Evolutionary conservation across 2,113 vertebrate genomes (phyloP).

Genomic region (Bufo gargarizans): DNA sequence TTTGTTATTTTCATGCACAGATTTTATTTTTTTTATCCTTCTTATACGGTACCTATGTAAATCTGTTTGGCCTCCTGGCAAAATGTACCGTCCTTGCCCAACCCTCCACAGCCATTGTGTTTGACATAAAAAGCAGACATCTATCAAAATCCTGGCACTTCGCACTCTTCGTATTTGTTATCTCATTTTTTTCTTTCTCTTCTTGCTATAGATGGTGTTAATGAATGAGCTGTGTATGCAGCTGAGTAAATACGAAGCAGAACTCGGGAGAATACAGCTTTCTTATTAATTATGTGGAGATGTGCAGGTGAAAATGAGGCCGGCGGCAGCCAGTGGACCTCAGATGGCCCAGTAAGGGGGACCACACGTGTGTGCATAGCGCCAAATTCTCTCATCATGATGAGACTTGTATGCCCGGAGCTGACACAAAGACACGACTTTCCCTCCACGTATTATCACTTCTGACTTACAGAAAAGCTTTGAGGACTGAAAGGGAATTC

Average conservation of each 20-base stretch:
- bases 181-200: conserved; percentile 32
- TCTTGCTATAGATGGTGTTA: conserved; percentile 16
- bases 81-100: not conserved
- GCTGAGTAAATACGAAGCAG: conserved; percentile 49
- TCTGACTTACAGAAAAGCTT: not conserved
- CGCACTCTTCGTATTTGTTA: conserved; percentile 36
- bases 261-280: conserved; percentile 19
- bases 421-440: conserved; percentile 1
- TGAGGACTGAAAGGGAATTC: conserved; percentile 16
- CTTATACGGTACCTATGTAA: not conserved
- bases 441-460: conserved; percentile 9
- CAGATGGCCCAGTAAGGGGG: not conserved
- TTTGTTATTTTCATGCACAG: too few species aligned
- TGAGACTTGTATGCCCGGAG: not conserved
- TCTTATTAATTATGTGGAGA: conserved; percentile 13
- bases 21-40: too few species aligned
- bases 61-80: not conserved
- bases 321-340: conserved; percentile 40
- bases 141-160: conserved; percentile 45
- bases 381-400: conserved; percentile 18
- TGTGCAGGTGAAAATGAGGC: conserved; percentile 28
- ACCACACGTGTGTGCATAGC: conserved; percentile 1
- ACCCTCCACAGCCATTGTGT: conserved; percentile 32
- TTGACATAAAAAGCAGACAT: conserved; percentile 41
- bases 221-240: conserved; percentile 43